A percentile compares a stretch with the other conserved stretches of the same genome.
Evolutionary conservation across 2,113 vertebrate species (phyloP).

Genomic region (Canis aureus): DNA sequence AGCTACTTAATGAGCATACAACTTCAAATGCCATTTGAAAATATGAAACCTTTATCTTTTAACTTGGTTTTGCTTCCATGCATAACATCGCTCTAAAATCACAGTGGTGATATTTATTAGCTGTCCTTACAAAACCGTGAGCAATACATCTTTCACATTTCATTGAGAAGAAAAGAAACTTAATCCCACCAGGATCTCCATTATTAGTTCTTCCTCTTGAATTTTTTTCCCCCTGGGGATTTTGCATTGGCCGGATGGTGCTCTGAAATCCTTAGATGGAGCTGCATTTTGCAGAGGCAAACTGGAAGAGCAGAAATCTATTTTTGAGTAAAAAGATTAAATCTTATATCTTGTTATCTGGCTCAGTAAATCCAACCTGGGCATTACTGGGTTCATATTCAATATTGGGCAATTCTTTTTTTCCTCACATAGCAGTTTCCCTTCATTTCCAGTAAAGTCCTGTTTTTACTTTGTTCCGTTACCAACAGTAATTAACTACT

Average conservation of each 20-base stretch:
- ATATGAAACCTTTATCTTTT: slow-evolving; percentile 67
- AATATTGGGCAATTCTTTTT: background rate
- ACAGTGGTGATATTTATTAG: slow-evolving; percentile 72
- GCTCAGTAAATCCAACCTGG: background rate
- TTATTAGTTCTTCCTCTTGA: slow-evolving; percentile 64
- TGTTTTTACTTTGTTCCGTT: background rate
- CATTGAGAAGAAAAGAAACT: slow-evolving; percentile 74
- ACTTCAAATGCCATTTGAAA: slow-evolving; percentile 60
- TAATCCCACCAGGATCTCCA: slow-evolving; percentile 76
- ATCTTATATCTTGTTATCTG: background rate
- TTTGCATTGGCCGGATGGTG: slow-evolving; percentile 17
- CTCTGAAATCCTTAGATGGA: slow-evolving; percentile 34
- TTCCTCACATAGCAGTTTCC: background rate
- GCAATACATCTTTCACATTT: slow-evolving; percentile 71
- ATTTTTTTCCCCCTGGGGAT: background rate
- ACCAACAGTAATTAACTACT: background rate
- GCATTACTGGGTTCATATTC: background rate
- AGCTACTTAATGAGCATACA: background rate
- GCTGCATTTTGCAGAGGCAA: background rate
- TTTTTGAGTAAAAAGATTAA: slow-evolving; percentile 39
- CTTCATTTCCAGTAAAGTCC: background rate
- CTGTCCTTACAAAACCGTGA: slow-evolving; percentile 57
- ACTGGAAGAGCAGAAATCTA: slow-evolving; percentile 16
- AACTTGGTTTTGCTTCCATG: slow-evolving; percentile 67
- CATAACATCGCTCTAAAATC: slow-evolving; percentile 58